phyloP scores from a whole-genome alignment of 2,888 invertebrate genomes.

The Resseliella maxima region DNA sequence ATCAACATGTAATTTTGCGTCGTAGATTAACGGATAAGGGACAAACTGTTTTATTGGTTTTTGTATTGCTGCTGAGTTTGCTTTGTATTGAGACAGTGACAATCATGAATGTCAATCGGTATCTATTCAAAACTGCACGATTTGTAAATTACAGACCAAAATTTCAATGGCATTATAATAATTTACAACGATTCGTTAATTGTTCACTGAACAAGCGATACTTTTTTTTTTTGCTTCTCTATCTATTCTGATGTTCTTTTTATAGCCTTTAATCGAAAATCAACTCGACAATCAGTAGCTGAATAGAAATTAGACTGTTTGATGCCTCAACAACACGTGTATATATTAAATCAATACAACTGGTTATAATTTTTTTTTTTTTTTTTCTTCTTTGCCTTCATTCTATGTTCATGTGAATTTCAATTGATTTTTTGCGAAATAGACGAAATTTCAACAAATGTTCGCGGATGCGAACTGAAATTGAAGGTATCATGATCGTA shows the following conservation, averaged over 20 bases:
- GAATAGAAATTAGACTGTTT: neutral
- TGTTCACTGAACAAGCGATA: neutral
- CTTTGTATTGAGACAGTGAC: no score
- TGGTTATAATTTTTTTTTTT: neutral
- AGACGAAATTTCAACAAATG: constrained; percentile 34
- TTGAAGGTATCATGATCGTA: constrained; percentile 53
- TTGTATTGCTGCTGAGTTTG: no score
- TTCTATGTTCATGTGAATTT: constrained; percentile 12
- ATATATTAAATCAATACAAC: neutral
- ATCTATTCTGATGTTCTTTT: neutral
- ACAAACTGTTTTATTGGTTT: neutral
- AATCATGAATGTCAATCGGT: constrained; percentile 20
- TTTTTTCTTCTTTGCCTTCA: neutral
- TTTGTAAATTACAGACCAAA: neutral
- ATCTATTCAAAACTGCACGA: neutral
- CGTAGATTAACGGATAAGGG: constrained; percentile 4
- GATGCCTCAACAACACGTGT: neutral
- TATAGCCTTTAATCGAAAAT: neutral
- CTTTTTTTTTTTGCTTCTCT: neutral
- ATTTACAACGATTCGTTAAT: neutral
- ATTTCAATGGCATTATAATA: constrained; percentile 35
- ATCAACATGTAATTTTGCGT: neutral
- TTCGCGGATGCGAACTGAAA: constrained; percentile 39
- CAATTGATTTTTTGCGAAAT: neutral
- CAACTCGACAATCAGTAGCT: neutral